Percentiles rank a stretch among this genome's conserved stretches.
phyloP scores from a whole-genome alignment of 2,888 invertebrate genomes.

The Bombylius major region DNA sequence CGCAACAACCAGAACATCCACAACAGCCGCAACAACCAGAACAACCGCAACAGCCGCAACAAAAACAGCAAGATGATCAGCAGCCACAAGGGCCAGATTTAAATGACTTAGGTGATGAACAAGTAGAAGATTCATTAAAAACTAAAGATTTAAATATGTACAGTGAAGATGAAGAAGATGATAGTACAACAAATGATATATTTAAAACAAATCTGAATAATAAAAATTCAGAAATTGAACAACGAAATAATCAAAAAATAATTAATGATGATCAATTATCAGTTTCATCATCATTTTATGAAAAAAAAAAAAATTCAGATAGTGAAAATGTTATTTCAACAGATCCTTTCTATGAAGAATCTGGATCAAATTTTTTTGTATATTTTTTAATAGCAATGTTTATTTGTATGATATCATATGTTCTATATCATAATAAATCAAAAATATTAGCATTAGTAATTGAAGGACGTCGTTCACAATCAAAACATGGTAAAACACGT shows the following conservation, averaged over 20 bases:
- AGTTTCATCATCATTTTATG: neutral
- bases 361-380: constrained; percentile 53
- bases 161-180: too few species aligned
- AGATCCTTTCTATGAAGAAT: constrained; percentile 33
- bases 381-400: constrained; percentile 52
- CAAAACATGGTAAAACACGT: constrained; percentile 32
- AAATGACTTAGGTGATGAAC: too few species aligned
- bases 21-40: too few species aligned
- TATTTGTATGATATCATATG: constrained; percentile 47
- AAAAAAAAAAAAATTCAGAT: neutral
- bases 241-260: neutral
- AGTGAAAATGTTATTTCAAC: neutral
- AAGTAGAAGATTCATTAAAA: too few species aligned
- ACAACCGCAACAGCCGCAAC: too few species aligned
- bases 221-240: neutral
- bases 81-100: too few species aligned
- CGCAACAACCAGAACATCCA: too few species aligned
- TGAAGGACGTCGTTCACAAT: constrained; percentile 40
- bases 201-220: neutral
- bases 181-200: too few species aligned
- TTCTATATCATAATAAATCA: constrained; percentile 51
- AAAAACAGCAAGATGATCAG: too few species aligned
- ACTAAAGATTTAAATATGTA: too few species aligned
- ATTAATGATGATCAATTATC: neutral
- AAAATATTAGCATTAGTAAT: constrained; percentile 53